Evolutionary conservation across 2,888 invertebrate genomes (phyloP), one percentile per base, ranked within the genome.

Genomic region (Ceramica pisi): DNA sequence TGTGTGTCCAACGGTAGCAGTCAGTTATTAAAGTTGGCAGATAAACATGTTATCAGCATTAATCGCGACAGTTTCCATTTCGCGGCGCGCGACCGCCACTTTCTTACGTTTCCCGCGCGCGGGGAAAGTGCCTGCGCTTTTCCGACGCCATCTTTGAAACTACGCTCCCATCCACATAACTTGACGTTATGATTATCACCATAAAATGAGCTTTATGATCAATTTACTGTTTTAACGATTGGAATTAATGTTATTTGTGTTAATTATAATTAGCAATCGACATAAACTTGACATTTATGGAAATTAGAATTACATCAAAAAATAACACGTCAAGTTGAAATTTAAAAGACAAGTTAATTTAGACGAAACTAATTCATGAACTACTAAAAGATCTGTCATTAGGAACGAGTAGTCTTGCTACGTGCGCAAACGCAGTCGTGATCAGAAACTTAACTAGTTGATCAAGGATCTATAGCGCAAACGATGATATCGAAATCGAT

Each of bases 41-140:
- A 89, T 89, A 89, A 88, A 90, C 93, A 87, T 92, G 92, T 92
- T 94, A 94, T 94, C 94, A 90, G 78, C 88, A 89, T 81, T 93
- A 94, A 95, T 95, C 93, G 91, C 92, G 90, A 84, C 86, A 84
- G 94, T 95, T 96, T 95, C 95, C 94, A 95, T 96, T 96, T 96
- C 95, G 92, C 92, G 87, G 90, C 90, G 90, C 87, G 83, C 85
- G 76, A 80, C 88, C 86, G 88, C 92, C 90, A 94, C 95, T 96
- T 95, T 94, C 95, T 94, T 94, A 92, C 92, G 93, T 94, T 96
- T 96, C 96, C 95, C 95, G 94, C 93, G 92, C 92, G 89, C 89
- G 92, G 95, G 94, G 95, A 95, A 95, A 94, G 95, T 95, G 92
- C 90, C 89, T 90, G 92, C 94, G 93, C 95, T 96, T 96, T 95